phyloP scores from a whole-genome alignment of 2,888 invertebrate genomes.

The Hybos culiciformis region DNA sequence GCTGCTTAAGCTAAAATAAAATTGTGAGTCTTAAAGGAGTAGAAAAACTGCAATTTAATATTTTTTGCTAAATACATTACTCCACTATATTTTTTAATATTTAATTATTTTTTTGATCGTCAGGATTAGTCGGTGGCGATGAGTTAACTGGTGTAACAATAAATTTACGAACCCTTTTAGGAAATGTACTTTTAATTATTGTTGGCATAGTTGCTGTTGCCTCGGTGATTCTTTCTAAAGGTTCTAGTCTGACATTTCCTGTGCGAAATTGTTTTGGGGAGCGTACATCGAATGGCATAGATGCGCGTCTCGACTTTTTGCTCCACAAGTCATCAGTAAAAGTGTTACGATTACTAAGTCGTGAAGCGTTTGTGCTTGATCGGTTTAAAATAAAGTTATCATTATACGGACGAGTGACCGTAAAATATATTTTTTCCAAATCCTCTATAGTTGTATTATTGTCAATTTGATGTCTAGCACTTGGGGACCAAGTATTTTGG shows the following conservation, averaged over 20 bases:
- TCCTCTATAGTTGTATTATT: conserved; percentile 23
- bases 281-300: conserved; percentile 11
- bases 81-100: too few relatives aligned
- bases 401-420: conserved; percentile 12
- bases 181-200: background rate
- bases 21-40: too few relatives aligned
- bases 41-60: too few relatives aligned
- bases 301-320: conserved; percentile 8
- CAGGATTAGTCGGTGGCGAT: too few relatives aligned
- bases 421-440: conserved; percentile 24
- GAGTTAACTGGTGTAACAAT: conserved; percentile 18
- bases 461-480: conserved; percentile 16
- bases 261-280: conserved; percentile 10
- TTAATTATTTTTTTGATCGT: too few relatives aligned
- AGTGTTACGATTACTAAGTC: background rate
- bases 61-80: too few relatives aligned
- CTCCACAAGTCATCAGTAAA: background rate
- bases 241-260: conserved; percentile 5
- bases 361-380: background rate
- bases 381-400: background rate
- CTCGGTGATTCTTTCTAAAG: conserved; percentile 8
- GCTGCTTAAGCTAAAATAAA: too few relatives aligned
- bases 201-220: background rate
- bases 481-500: conserved; percentile 32
- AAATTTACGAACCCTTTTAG: conserved; percentile 14